phyloP scores from a whole-genome alignment of 1,140 invertebrate genomes.

The Solenopsis invicta region DNA sequence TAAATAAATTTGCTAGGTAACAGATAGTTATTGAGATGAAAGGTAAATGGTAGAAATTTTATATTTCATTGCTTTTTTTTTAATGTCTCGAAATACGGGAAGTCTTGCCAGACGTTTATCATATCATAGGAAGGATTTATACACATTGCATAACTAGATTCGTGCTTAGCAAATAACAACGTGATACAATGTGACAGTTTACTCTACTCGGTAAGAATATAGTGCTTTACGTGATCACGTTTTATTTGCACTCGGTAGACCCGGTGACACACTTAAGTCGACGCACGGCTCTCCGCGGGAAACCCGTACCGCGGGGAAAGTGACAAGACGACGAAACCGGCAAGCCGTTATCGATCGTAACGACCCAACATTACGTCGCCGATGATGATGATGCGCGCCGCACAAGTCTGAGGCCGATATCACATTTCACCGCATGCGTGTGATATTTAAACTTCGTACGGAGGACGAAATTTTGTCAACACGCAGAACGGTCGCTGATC shows the following conservation, averaged over 20 bases:
- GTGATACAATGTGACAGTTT: conserved; percentile 11
- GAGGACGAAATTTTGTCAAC: neutral
- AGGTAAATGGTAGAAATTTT: neutral
- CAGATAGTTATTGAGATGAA: neutral
- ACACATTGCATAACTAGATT: neutral
- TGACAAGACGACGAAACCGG: conserved; percentile 70
- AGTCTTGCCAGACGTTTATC: neutral
- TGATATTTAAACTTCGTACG: conserved; percentile 46
- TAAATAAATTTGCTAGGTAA: neutral
- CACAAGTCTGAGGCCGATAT: conserved; percentile 25
- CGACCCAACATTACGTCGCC: conserved; percentile 71
- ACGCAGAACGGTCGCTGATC: neutral
- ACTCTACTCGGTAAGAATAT: neutral
- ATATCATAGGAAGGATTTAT: neutral
- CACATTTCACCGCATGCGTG: conserved; percentile 25
- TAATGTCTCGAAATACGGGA: neutral
- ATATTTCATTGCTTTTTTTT: conserved; percentile 4
- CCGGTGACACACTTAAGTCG: conserved; percentile 78
- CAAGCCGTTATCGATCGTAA: conserved; percentile 68
- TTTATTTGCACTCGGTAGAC: conserved; percentile 76
- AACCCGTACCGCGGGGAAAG: conserved; percentile 71
- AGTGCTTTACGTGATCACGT: conserved; percentile 66
- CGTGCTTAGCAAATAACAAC: neutral
- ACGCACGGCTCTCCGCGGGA: conserved; percentile 51
- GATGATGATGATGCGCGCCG: conserved; percentile 55